Evolutionary conservation across 2,113 vertebrate genomes (phyloP).

Genomic region (Colinus virginianus): DNA sequence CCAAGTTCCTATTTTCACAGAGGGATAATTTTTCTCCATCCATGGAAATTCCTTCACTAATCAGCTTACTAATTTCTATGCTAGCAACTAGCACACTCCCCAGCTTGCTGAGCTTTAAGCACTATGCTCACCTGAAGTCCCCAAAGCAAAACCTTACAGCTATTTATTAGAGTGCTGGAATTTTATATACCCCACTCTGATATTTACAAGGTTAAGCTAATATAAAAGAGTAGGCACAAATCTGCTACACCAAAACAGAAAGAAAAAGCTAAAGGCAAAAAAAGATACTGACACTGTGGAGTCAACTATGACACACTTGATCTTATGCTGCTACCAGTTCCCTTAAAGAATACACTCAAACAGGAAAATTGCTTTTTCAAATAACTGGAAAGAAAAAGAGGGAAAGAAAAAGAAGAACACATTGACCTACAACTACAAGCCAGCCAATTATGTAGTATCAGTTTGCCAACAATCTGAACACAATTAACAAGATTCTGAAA

Average conservation of each 20-base stretch:
- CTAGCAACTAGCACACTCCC: not conserved
- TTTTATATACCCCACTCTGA: not conserved
- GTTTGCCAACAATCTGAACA: not conserved
- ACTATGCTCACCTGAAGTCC: accelerated
- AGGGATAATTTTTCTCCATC: not conserved
- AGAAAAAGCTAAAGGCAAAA: not conserved
- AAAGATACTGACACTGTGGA: accelerated
- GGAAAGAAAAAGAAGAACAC: not conserved
- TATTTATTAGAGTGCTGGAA: not conserved
- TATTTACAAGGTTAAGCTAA: not conserved
- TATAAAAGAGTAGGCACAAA: not conserved
- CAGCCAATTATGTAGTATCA: not conserved
- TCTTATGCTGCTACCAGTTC: not conserved
- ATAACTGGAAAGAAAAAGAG: not conserved
- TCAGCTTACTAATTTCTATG: not conserved
- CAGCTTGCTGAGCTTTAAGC: not conserved
- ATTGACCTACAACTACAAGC: not conserved
- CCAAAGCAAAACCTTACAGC: not conserved
- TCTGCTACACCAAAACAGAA: not conserved
- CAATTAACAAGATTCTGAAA: not conserved
- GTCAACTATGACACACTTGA: not conserved
- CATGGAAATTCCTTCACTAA: not conserved
- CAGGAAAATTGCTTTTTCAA: not conserved
- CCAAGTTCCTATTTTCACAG: not conserved
- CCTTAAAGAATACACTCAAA: not conserved